phyloP scores from a whole-genome alignment of 2,797 vertebrate species.

The Coluber constrictor region DNA sequence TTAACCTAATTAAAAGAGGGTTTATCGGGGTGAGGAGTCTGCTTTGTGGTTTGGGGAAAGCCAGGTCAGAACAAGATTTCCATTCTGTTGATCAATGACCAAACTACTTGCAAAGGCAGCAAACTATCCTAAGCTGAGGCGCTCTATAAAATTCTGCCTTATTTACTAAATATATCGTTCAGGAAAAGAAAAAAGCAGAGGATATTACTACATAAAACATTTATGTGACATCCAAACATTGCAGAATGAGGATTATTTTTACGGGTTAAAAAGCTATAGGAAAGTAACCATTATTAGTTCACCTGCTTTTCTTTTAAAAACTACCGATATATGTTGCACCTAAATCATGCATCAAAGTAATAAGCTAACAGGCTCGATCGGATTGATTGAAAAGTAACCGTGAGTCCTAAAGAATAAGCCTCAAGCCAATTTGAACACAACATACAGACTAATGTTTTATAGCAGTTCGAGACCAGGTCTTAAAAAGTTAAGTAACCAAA shows the following conservation, averaged over 20 bases:
- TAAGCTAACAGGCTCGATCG: background rate
- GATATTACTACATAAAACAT: background rate
- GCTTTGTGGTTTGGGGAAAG: no score
- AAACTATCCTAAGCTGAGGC: background rate
- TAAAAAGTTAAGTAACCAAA: background rate
- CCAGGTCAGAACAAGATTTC: background rate
- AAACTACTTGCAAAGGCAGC: background rate
- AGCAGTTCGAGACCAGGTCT: background rate
- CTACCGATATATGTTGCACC: background rate
- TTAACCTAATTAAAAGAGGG: no score
- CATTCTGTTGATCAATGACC: background rate
- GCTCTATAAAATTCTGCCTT: background rate
- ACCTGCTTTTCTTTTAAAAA: background rate
- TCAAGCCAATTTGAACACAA: background rate
- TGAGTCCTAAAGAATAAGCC: slow-evolving; percentile 12
- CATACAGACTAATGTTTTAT: background rate
- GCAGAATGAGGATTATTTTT: background rate
- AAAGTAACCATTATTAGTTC: background rate
- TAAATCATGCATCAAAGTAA: background rate
- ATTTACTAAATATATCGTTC: background rate
- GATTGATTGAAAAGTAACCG: slow-evolving; percentile 26
- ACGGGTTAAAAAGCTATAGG: background rate
- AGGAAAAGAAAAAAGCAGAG: background rate
- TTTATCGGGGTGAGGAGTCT: no score
- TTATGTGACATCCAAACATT: background rate